These are phyloP conservation scores for Melanotaenia duboulayi DNA, from an alignment of 2,113 vertebrate species.

Conservation along the genomic window DNA sequence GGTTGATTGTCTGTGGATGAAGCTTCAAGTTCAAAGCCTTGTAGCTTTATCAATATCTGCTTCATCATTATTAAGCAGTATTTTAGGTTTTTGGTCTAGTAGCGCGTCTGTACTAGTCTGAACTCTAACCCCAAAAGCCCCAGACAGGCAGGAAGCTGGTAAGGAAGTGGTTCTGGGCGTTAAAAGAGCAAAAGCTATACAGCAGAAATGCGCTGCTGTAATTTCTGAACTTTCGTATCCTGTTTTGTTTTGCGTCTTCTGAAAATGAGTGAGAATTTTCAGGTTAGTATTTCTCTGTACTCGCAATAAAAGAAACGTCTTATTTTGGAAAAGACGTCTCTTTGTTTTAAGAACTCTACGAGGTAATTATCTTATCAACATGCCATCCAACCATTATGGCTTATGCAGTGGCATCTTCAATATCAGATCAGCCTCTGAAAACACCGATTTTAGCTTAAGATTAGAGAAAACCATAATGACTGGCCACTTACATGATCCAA, in stretches of 20 bases:
- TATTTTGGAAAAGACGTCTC: background rate
- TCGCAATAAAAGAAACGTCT: conserved; percentile 7
- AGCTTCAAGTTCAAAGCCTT: conserved; percentile 17
- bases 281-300: background rate
- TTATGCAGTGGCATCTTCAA: background rate
- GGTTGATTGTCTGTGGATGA: background rate
- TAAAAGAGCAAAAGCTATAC: conserved; percentile 43
- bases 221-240: conserved; percentile 68
- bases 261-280: conserved; percentile 13
- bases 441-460: background rate
- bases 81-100: conserved; percentile 19
- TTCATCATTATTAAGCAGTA: background rate
- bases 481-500: background rate
- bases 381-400: background rate
- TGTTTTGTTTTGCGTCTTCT: conserved; percentile 60
- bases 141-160: conserved; percentile 77
- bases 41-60: background rate
- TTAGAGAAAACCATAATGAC: background rate
- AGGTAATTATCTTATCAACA: conserved; percentile 4
- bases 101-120: conserved; percentile 32
- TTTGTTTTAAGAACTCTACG: background rate
- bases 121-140: conserved; percentile 72
- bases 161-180: conserved; percentile 73
- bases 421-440: conserved; percentile 3
- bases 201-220: conserved; percentile 33